Base-by-base conservation (phyloP, 2,888 invertebrate species). In the Thereva unica region DNA sequence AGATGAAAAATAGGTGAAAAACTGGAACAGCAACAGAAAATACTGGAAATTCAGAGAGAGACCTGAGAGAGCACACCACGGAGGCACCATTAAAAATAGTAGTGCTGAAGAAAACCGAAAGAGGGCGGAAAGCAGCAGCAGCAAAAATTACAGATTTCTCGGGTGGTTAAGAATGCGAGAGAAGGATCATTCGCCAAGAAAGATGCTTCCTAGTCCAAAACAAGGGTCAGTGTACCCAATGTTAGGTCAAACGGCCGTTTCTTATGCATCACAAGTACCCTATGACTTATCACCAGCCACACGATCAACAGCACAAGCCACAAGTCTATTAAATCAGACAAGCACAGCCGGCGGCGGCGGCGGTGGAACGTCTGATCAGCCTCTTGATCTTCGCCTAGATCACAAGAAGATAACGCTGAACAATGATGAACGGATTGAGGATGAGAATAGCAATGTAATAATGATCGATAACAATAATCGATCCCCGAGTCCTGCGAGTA, bases 141-240 rank as follows among this genome's bases (percentile, higher is more conserved):
- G 61, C 65, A 65, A 47, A 56, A 55, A 12, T 12, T 5, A 37
- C 53, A 42, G 52, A 42, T 64, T 23, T 41, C 47, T 41, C 10
- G 23, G 23, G 23, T 23, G 23, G 23, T 38, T 34, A 55, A 59
- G 71, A 80, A 90, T 90, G 89, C 87, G 93, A 85, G 93, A 93
- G 85, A 93, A 94, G 84, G 92, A 93, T 85, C 90, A 92, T 81
- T 91, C 92, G 80, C 93, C 93, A 80, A 87, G 92, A 83, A 93
- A 93, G 85, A 92, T 92, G 89, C 84, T 89, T 79, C 85, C 77
- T 83, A 89, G 89, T 76, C 89, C 89, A 67, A 89, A 89, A 79
- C 89, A 89, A 79, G 89, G 88, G 71, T 87, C 89, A 73, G 87
- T 89, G 71, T 89, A 89, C 79, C 89, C 89, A 57, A 80, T 88